Percentiles rank a stretch among this genome's conserved stretches.
Conservation (phyloP, 2,888 invertebrate genomes). For the Alcis repandata region DNA sequence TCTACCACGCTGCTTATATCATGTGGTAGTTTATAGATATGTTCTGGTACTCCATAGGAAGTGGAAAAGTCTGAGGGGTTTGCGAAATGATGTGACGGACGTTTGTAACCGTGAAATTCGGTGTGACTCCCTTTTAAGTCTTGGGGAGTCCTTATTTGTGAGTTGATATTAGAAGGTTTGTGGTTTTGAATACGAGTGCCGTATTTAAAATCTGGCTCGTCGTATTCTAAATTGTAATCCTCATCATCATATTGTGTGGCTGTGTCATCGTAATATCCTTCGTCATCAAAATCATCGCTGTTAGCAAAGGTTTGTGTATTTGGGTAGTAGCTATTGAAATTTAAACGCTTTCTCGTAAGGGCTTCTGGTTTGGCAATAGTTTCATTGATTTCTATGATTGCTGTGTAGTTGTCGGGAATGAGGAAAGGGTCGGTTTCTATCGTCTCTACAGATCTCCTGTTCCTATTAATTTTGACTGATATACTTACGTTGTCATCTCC, state of each 20-base stretch:
- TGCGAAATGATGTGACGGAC: constrained; percentile 4
- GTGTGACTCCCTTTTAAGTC: constrained; percentile 44
- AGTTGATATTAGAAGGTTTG: constrained; percentile 42
- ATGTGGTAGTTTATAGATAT: constrained; percentile 35
- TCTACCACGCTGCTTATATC: constrained; percentile 41
- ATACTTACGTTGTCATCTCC: constrained; percentile 80
- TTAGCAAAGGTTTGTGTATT: constrained; percentile 23
- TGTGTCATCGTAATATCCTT: constrained; percentile 48
- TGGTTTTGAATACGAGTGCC: constrained; percentile 39
- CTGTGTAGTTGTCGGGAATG: constrained; percentile 48
- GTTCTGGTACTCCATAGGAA: constrained; percentile 51
- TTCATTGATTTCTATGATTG: constrained; percentile 49
- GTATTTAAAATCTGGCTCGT: constrained; percentile 57
- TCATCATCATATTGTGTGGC: constrained; percentile 47
- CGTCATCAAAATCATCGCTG: constrained; percentile 46
- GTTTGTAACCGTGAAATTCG: constrained; percentile 38
- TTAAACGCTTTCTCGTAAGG: constrained; percentile 54
- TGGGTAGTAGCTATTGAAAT: constrained; percentile 31
- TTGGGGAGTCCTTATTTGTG: constrained; percentile 27
- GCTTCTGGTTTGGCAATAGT: constrained; percentile 58
- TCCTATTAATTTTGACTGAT: constrained; percentile 42
- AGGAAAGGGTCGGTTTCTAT: constrained; percentile 68
- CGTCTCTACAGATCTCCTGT: constrained; percentile 52
- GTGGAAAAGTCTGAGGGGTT: constrained; percentile 39
- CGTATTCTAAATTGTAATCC: constrained; percentile 58